A percentile compares a stretch with the other conserved stretches of the same genome.
Conservation (phyloP, 2,113 vertebrate species). For the Myanophis thanlyinensis region DNA sequence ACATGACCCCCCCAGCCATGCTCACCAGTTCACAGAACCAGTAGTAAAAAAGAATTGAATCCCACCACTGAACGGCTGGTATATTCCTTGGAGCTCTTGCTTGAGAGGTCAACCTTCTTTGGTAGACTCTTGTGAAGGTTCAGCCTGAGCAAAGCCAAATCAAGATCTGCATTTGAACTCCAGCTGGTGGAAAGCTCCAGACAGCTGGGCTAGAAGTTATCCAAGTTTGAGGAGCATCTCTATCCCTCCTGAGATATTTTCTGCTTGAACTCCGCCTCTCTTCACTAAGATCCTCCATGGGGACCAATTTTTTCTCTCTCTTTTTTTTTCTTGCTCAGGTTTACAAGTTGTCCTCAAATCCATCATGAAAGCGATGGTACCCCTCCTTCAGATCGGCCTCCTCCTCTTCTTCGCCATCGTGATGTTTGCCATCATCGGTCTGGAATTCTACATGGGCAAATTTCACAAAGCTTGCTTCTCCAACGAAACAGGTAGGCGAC, state of each 20-base stretch:
- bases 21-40: no score
- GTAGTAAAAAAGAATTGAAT: no score
- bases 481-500: constrained; percentile 76
- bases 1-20: no score
- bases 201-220: not conserved
- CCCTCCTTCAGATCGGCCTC: constrained; percentile 92
- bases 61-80: no score
- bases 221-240: not conserved
- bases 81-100: no score
- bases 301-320: accelerated
- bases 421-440: constrained; percentile 97
- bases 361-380: constrained; percentile 99
- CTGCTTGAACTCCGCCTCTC: not conserved
- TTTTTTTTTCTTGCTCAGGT: constrained; percentile 66
- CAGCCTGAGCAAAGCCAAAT: not conserved
- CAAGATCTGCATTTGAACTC: not conserved
- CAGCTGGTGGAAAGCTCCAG: not conserved
- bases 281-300: not conserved
- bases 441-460: constrained; percentile 98
- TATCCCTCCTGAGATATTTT: not conserved
- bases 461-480: constrained; percentile 93
- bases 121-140: not conserved
- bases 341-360: constrained; percentile 97
- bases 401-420: constrained; percentile 98
- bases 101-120: no score